phyloP scores from a whole-genome alignment of 2,113 vertebrate species.

The Lethenteron reissneri region DNA sequence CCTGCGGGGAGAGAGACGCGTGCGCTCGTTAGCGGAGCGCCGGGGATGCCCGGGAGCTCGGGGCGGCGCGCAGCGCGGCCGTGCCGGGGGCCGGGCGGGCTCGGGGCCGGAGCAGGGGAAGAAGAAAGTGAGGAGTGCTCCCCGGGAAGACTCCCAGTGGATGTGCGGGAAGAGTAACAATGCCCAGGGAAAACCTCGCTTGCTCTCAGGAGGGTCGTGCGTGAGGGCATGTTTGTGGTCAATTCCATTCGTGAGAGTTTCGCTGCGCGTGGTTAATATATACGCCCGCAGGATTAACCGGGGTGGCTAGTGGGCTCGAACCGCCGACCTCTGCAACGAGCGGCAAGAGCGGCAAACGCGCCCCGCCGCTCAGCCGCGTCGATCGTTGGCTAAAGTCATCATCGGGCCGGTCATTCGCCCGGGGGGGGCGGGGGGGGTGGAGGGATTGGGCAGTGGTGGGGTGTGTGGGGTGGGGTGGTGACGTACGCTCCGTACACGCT shows the following conservation, averaged over 20 bases:
- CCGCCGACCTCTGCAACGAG: too few relatives aligned
- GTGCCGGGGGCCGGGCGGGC: background rate
- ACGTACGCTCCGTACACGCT: slow-evolving; percentile 62
- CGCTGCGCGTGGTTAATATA: too few relatives aligned
- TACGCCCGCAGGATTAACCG: too few relatives aligned
- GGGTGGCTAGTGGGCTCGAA: too few relatives aligned
- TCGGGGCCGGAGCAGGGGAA: background rate
- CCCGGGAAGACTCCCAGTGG: background rate
- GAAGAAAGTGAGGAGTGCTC: background rate
- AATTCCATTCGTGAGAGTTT: too few relatives aligned
- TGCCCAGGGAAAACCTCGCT: too few relatives aligned
- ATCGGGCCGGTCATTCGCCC: background rate
- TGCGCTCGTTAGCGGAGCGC: too few relatives aligned
- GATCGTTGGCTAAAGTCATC: background rate
- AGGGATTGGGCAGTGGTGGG: background rate
- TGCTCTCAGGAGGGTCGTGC: too few relatives aligned
- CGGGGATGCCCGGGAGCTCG: too few relatives aligned
- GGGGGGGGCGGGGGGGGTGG: background rate
- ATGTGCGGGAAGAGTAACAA: background rate
- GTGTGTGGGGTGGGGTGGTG: background rate
- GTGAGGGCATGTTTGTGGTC: too few relatives aligned
- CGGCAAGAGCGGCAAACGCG: too few relatives aligned
- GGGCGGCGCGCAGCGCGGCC: too few relatives aligned
- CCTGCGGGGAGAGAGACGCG: slow-evolving; percentile 18
- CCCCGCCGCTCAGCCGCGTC: background rate